Evolutionary conservation across 2,888 invertebrate genomes (phyloP).

Genomic region (Pyrrhosoma nymphula): DNA sequence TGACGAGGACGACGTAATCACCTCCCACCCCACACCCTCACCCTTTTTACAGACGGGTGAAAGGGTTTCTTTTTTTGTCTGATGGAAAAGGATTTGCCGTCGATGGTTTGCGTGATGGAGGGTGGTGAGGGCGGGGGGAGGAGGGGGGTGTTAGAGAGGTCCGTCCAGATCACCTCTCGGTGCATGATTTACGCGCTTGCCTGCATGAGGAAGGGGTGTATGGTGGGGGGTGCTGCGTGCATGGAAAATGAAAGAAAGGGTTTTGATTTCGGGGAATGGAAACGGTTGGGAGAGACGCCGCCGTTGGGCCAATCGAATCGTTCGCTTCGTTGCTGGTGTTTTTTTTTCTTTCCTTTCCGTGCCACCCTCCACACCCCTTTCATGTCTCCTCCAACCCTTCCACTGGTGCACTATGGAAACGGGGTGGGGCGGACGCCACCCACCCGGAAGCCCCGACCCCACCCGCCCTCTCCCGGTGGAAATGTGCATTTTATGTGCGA

Average conservation of each 20-base stretch:
- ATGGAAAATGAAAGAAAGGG: slow-evolving; percentile 14
- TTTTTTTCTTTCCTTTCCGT: background rate
- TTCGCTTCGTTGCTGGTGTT: background rate
- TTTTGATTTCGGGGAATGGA: background rate
- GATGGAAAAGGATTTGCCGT: background rate
- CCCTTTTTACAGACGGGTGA: background rate
- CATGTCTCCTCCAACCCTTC: background rate
- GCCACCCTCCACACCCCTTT: background rate
- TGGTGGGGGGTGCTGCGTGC: background rate
- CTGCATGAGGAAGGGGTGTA: too few relatives aligned
- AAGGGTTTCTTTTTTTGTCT: background rate
- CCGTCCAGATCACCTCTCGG: background rate
- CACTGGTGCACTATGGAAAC: background rate
- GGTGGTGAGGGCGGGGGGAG: too few relatives aligned
- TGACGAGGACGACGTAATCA: background rate
- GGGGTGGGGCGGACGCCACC: background rate
- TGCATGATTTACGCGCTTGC: too few relatives aligned
- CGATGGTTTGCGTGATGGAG: too few relatives aligned
- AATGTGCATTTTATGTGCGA: background rate
- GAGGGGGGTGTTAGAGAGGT: background rate
- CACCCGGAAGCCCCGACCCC: background rate
- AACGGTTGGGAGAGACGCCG: background rate
- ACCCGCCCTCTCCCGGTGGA: too few relatives aligned
- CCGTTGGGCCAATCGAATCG: background rate
- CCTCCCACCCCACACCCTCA: background rate